These are phyloP conservation scores for Chymomyza amoena DNA, from an alignment of 2,888 invertebrate species.

Conservation along the genomic window DNA sequence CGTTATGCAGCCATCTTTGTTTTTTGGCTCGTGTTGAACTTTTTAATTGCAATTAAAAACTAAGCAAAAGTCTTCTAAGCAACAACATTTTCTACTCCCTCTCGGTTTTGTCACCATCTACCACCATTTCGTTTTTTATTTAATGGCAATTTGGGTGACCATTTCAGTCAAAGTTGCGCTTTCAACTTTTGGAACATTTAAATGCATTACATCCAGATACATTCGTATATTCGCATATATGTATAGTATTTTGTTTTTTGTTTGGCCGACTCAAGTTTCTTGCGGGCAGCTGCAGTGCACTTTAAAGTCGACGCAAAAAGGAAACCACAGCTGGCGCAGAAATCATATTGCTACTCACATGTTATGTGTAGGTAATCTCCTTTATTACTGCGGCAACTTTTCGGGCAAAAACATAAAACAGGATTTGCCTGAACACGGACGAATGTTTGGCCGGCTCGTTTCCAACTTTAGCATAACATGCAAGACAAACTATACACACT, in stretches of 20 bases:
- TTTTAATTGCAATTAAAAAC: slow-evolving; percentile 71
- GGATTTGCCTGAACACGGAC: slow-evolving; percentile 45
- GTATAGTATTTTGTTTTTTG: not conserved
- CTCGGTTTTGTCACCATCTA: not conserved
- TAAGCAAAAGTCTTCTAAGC: slow-evolving; percentile 45
- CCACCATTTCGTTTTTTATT: not conserved
- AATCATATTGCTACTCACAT: slow-evolving; percentile 58
- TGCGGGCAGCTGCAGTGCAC: slow-evolving; percentile 34
- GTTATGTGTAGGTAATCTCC: slow-evolving; percentile 68
- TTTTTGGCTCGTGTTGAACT: slow-evolving; percentile 39
- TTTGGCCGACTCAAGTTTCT: slow-evolving; percentile 18
- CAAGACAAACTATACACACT: slow-evolving; percentile 38
- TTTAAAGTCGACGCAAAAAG: slow-evolving; percentile 37
- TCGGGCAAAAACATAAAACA: slow-evolving; percentile 56
- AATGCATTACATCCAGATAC: slow-evolving; percentile 26
- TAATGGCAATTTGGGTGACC: not conserved
- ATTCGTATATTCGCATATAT: not conserved
- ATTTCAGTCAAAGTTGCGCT: slow-evolving; percentile 15
- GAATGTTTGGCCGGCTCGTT: slow-evolving; percentile 27
- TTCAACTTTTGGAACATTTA: slow-evolving; percentile 26
- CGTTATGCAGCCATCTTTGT: not conserved
- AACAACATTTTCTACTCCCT: not conserved
- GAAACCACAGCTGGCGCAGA: slow-evolving; percentile 13
- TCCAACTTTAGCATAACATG: slow-evolving; percentile 67
- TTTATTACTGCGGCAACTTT: slow-evolving; percentile 73